These are phyloP conservation scores for Bujurquina vittata DNA, from an alignment of 2,113 vertebrate genomes.

Conservation along the genomic window DNA sequence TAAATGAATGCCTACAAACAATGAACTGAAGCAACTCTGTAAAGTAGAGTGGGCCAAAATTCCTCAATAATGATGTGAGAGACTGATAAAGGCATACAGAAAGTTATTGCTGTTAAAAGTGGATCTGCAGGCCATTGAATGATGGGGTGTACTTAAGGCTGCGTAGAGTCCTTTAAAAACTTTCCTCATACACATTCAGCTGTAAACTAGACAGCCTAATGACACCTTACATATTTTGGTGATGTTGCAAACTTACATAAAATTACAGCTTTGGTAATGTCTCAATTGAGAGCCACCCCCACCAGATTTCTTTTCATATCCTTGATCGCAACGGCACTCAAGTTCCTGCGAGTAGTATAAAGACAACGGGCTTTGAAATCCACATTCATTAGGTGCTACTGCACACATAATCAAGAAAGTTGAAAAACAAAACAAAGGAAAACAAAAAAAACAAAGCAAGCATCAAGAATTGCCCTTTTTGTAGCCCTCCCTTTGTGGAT, in stretches of 20 bases:
- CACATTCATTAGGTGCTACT: slow-evolving; percentile 16
- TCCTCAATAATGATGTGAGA: background rate
- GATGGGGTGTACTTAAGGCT: background rate
- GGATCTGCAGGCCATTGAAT: background rate
- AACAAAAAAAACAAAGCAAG: slow-evolving; percentile 26
- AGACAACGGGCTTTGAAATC: background rate
- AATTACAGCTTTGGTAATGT: too few species aligned
- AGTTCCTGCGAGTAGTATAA: background rate
- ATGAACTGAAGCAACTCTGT: background rate
- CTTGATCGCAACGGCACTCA: background rate
- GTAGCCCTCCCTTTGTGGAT: slow-evolving; percentile 11
- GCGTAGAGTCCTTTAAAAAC: background rate
- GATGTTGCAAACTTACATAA: too few species aligned
- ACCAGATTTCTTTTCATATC: background rate
- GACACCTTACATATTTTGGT: too few species aligned
- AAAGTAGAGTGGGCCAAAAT: background rate
- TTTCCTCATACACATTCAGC: background rate
- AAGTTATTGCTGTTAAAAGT: background rate
- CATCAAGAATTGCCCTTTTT: slow-evolving; percentile 23
- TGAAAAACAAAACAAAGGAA: background rate
- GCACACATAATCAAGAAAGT: background rate
- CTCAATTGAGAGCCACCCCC: background rate
- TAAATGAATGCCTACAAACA: accelerated
- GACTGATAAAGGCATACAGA: background rate
- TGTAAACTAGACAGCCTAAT: background rate